A percentile compares a stretch with the other conserved stretches of the same genome.
These are phyloP conservation scores for Denticeps clupeoides DNA, from an alignment of 2,797 vertebrate genomes.

Conservation along the genomic window DNA sequence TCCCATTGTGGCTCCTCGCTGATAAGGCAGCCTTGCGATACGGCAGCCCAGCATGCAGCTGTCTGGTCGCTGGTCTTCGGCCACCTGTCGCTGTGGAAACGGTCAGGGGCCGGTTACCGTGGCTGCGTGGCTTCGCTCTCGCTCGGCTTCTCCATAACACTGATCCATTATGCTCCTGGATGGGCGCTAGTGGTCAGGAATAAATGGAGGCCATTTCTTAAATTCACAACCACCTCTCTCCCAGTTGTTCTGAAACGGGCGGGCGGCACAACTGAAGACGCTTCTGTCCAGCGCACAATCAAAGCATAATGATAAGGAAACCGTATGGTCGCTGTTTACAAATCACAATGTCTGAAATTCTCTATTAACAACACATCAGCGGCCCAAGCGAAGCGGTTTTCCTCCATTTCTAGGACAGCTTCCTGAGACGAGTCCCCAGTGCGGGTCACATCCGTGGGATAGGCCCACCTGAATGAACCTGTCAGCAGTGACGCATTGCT, in stretches of 20 bases:
- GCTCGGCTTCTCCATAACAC: background rate
- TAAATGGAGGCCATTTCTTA: background rate
- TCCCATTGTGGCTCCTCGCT: background rate
- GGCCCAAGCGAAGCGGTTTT: no score
- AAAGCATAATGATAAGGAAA: no score
- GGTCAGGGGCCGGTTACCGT: no score
- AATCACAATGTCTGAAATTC: no score
- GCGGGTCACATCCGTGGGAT: background rate
- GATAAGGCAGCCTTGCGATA: background rate
- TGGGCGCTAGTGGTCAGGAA: background rate
- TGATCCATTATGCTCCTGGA: background rate
- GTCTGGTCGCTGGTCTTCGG: no score
- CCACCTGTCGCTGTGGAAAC: no score
- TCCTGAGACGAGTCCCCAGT: conserved; percentile 12
- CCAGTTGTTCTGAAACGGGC: background rate
- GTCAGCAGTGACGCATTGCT: conserved; percentile 59
- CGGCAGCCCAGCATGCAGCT: background rate
- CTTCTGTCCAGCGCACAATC: no score
- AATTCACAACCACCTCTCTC: background rate
- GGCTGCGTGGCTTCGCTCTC: no score
- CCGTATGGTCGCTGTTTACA: no score
- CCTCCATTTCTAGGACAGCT: no score
- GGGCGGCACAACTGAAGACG: no score
- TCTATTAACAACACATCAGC: no score
- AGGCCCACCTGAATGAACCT: conserved; percentile 56